Conservation (phyloP, 1,140 invertebrate species). For the Leptinotarsa texana region DNA sequence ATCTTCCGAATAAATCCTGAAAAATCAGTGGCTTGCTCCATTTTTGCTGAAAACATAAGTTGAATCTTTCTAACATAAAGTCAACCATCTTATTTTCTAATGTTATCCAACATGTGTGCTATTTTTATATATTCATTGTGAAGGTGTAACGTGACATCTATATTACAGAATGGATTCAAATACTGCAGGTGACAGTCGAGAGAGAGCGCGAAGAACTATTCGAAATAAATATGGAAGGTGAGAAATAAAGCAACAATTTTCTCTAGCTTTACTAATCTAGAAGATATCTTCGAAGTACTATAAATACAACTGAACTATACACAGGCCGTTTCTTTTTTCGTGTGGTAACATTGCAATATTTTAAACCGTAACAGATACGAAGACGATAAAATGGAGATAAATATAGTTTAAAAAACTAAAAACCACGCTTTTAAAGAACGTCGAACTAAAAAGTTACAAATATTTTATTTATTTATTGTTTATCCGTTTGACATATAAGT, state of each 20-base stretch:
- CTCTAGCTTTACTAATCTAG: too few relatives aligned
- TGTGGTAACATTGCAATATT: too few relatives aligned
- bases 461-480: too few relatives aligned
- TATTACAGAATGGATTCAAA: slow-evolving; percentile 49
- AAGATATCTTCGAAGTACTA: too few relatives aligned
- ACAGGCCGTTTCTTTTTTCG: too few relatives aligned
- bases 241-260: slow-evolving; percentile 21
- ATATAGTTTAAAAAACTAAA: too few relatives aligned
- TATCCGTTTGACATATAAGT: too few relatives aligned
- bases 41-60: slow-evolving; percentile 30
- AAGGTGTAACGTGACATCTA: slow-evolving; percentile 43
- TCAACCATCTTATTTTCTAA: slow-evolving; percentile 53
- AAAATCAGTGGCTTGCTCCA: background rate
- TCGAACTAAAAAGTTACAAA: too few relatives aligned
- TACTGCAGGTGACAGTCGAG: slow-evolving; percentile 40
- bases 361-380: too few relatives aligned
- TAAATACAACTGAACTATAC: too few relatives aligned
- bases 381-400: too few relatives aligned
- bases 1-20: background rate
- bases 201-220: slow-evolving; percentile 48
- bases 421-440: too few relatives aligned
- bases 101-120: slow-evolving; percentile 53
- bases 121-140: slow-evolving; percentile 53
- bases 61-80: slow-evolving; percentile 41
- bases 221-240: slow-evolving; percentile 54